Evolutionary conservation across 2,113 vertebrate species (phyloP), one percentile per base, ranked within the genome.

Genomic region (Thinocorus orbignyianus): DNA sequence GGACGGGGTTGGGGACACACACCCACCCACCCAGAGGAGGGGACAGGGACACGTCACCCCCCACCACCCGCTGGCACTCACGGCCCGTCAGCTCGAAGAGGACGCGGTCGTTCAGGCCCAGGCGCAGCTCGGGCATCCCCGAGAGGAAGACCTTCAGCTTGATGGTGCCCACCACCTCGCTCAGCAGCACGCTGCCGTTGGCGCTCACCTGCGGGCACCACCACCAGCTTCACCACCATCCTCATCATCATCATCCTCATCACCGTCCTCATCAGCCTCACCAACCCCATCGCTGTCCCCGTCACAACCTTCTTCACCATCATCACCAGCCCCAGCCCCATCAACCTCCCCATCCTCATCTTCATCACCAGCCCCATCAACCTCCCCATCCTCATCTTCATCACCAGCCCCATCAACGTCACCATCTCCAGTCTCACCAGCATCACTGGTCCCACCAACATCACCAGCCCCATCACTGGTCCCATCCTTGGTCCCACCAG

Each of bases 41-140:
- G 52, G 30, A 33, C 1, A 2, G 54, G 64, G 30, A 14, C 4
- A 2, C 0, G 14, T 26, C 6, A 6, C 31, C 26, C 39, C 77
- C 37, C 22, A 15, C 25, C 17, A 9, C 22, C 31, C 11, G 9
- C 35, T 6, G 1, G 49, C 77, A 98, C 99, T 99, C 96, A 99
- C 99, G 98, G 86, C 99, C 99, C 13, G 99, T 99, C 93, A 99
- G 98, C 96, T 99, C 98, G 60, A 99, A 99, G 88, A 99, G 98
- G 89, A 99, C 98, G 74, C 99, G 98, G 97, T 99, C 99, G 18
- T 99, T 99, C 88, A 99, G 98, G 66, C 99, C 99, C 52, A 99
- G 97, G 69, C 99, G 96, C 69, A 99, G 98, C 93, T 99, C 99
- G 2, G 99, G 99, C 99, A 99, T 99, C 65, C 99, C 99, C 0